phyloP scores from a whole-genome alignment of 2,888 invertebrate genomes.

The Lithophane semibrunnea region DNA sequence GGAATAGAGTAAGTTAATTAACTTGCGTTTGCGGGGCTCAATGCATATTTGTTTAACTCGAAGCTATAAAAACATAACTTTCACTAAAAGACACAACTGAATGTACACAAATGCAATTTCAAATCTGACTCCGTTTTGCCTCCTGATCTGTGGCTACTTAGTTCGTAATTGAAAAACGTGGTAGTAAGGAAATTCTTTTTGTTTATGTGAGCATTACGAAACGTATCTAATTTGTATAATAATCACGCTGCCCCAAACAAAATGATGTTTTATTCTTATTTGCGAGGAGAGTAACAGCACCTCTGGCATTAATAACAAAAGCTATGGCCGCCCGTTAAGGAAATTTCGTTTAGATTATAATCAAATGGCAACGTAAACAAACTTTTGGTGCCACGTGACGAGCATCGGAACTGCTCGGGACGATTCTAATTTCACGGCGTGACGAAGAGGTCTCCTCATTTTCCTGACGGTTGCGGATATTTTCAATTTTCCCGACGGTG shows the following conservation, averaged over 20 bases:
- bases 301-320: conserved; percentile 70
- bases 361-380: conserved; percentile 88
- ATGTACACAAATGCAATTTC: conserved; percentile 41
- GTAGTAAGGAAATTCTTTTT: conserved; percentile 45
- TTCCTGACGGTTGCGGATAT: conserved; percentile 89
- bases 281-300: conserved; percentile 63
- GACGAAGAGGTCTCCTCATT: conserved; percentile 87
- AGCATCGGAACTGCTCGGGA: conserved; percentile 79
- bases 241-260: conserved; percentile 63
- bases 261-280: conserved; percentile 68
- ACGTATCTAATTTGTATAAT: conserved; percentile 66
- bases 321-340: conserved; percentile 74
- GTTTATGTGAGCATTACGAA: conserved; percentile 50
- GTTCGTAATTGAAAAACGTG: conserved; percentile 51
- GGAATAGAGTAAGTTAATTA: conserved; percentile 52
- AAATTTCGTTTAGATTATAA: conserved; percentile 82
- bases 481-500: conserved; percentile 89
- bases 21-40: conserved; percentile 28
- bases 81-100: conserved; percentile 15
- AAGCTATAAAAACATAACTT: conserved; percentile 13
- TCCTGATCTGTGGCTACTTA: conserved; percentile 39
- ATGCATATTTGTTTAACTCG: conserved; percentile 30
- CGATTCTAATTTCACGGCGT: conserved; percentile 87
- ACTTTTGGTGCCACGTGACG: conserved; percentile 84
- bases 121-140: conserved; percentile 16